Conservation (phyloP, 2,113 vertebrate species). For the Megaceryle torquata region DNA sequence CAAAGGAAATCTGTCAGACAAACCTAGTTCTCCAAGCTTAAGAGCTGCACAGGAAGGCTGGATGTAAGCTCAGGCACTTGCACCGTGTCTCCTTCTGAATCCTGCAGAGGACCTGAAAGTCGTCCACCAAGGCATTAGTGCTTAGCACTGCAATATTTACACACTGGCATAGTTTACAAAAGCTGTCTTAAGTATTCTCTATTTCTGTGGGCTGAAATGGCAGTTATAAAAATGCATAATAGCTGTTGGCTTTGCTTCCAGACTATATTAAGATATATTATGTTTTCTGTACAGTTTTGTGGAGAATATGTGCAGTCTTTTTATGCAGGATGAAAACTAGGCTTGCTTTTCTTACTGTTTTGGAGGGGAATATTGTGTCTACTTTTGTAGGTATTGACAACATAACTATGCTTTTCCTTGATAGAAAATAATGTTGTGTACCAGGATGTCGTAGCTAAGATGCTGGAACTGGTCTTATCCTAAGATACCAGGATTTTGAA, state of each 20-base stretch:
- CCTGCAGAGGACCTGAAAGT: accelerated
- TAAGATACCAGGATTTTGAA: not conserved
- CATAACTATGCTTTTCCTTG: not conserved
- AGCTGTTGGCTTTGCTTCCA: not conserved
- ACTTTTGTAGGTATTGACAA: not conserved
- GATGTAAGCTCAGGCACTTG: not conserved
- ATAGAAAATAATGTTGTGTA: not conserved
- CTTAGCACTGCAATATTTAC: not conserved
- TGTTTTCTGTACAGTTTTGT: not conserved
- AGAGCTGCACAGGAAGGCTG: not conserved
- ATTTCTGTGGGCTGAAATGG: not conserved
- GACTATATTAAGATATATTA: not conserved
- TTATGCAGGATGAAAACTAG: not conserved
- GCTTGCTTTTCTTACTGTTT: not conserved
- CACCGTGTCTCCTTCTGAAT: not conserved
- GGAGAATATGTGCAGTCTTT: not conserved
- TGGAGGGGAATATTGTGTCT: not conserved
- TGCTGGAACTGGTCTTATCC: not conserved
- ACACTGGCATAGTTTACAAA: not conserved
- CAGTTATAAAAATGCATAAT: not conserved
- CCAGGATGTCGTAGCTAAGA: not conserved
- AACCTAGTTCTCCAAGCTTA: not conserved
- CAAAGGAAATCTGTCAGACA: not conserved
- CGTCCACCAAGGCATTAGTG: not conserved
- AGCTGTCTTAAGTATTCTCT: not conserved